These are phyloP conservation scores for Tachyglossus aculeatus DNA, from an alignment of 2,797 vertebrate species.

Conservation along the genomic window DNA sequence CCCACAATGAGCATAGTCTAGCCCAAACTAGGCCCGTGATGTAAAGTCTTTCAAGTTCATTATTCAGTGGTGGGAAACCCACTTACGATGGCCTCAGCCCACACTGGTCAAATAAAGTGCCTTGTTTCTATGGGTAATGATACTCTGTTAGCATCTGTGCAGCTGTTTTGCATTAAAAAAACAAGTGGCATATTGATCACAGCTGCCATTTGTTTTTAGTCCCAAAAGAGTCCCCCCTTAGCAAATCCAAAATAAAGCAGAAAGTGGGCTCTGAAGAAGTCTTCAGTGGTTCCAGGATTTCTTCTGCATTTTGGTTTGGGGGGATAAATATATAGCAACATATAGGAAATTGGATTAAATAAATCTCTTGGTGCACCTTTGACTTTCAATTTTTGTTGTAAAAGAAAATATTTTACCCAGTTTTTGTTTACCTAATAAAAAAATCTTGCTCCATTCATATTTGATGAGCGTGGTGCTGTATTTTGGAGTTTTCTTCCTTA, in stretches of 20 bases:
- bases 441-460: not conserved
- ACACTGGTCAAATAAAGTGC: not conserved
- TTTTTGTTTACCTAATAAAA: no score
- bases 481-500: conserved; percentile 1
- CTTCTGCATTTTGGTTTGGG: not conserved
- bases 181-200: not conserved
- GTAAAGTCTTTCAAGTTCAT: no score
- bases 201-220: not conserved
- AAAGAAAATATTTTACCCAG: no score
- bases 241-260: not conserved
- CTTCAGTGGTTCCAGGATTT: not conserved
- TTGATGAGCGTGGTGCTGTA: conserved; percentile 9
- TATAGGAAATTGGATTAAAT: no score
- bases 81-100: not conserved
- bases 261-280: not conserved
- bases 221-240: not conserved
- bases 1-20: no score
- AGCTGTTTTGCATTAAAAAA: not conserved
- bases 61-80: no score
- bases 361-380: no score
- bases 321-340: not conserved
- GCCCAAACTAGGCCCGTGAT: no score
- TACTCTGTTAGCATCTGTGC: not conserved
- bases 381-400: no score
- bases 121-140: not conserved